Evolutionary conservation across 2,888 invertebrate species (phyloP), one percentile per base, ranked within the genome.

Genomic region (Merodon equestris): DNA sequence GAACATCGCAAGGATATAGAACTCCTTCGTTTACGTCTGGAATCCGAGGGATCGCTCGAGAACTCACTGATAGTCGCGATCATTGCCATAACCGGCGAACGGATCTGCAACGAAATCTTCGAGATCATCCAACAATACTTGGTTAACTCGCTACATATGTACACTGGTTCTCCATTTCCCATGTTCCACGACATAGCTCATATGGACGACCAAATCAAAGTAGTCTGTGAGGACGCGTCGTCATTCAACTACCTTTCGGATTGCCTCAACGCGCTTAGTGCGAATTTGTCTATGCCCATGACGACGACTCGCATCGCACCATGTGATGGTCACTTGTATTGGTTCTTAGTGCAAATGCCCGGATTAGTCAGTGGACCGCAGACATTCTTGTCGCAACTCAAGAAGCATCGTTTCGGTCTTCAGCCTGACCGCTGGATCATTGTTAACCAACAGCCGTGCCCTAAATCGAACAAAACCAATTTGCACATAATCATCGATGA

Each of bases 401-500:
- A 71, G 9, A 51, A 81, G 51, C 84, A 84, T 42, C 75, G 75
- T 13, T 66, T 82, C 13, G 81, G 75, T 34, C 44, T 84, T 5
- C 47, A 58, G 1, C 64, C 82, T 0, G 75, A 83, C 14, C 67
- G 66, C 13, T 84, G 84, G 84, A 81, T 83, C 27, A 60, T 83
- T 0, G 75, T 70, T 0, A 50, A 56, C 0, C 82, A 82, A 27
- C 68, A 75, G 1, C 76, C 81, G 0, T 63, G 47, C 15, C 3
- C 45, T 9, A 42, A 66, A 10, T 45, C 45, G 14, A 53, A 66
- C 1, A 66, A 73, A 58, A 83, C 83, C 0, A 61, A 79, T 58
- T 82, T 83, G 36, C 76, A 81, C 9, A 82, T 84, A 15, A 44
- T 84, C 12, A 45, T 82, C 9, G 83, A 84, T 38, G 83, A 84